phyloP scores from a whole-genome alignment of 2,797 vertebrate genomes.

The Kryptolebias ocellatus region DNA sequence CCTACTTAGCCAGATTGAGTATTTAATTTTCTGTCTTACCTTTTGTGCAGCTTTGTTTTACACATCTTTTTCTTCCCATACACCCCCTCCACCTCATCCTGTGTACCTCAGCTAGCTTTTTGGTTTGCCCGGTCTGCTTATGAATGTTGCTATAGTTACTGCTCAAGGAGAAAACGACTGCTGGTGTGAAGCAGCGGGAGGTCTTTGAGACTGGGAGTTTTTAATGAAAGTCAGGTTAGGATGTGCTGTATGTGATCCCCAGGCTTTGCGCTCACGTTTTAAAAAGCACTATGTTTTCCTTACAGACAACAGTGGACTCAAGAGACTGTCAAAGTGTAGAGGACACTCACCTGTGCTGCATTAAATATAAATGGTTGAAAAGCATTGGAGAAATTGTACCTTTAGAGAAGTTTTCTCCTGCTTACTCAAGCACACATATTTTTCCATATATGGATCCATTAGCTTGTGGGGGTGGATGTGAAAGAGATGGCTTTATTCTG shows the following conservation, averaged over 20 bases:
- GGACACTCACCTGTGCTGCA: not conserved
- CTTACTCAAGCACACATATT: not conserved
- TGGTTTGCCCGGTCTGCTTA: constrained; percentile 32
- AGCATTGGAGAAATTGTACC: not conserved
- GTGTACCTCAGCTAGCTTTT: constrained; percentile 1
- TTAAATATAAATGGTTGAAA: not conserved
- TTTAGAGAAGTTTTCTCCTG: constrained; percentile 1
- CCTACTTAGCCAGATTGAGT: not conserved
- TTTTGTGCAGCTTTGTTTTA: constrained; percentile 14
- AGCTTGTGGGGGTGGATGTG: constrained; percentile 11
- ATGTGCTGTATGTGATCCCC: constrained; percentile 31
- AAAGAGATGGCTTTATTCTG: constrained; percentile 36
- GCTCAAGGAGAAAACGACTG: constrained; percentile 43
- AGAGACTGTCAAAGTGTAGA: not conserved
- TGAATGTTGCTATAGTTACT: constrained; percentile 71
- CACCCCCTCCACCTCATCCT: not conserved
- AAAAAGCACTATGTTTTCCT: constrained; percentile 9
- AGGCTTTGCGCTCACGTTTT: not conserved
- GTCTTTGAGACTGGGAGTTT: constrained; percentile 34
- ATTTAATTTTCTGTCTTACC: not conserved
- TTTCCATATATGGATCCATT: not conserved
- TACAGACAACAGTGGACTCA: not conserved
- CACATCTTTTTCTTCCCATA: not conserved
- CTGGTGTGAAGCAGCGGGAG: constrained; percentile 51
- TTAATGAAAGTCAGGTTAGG: constrained; percentile 61